Percentiles rank a stretch among this genome's conserved stretches.
phyloP scores from a whole-genome alignment of 2,113 vertebrate genomes.

The Calonectris borealis region DNA sequence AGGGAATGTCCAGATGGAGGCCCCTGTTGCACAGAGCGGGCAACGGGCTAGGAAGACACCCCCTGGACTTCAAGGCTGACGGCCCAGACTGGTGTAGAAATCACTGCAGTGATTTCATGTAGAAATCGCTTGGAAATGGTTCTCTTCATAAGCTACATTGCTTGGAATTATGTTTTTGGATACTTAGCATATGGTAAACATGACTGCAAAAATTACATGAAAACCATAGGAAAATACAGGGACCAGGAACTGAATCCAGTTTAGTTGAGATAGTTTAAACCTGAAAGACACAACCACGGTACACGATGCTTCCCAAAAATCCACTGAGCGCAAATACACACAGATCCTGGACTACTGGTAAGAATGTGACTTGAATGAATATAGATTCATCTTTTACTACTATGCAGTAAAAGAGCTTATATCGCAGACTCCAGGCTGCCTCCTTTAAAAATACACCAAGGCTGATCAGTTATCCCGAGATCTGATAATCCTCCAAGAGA shows the following conservation, averaged over 20 bases:
- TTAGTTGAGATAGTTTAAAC: background rate
- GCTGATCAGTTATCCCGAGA: background rate
- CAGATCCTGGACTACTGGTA: background rate
- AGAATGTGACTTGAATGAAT: background rate
- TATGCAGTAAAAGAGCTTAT: constrained; percentile 9
- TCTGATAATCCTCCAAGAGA: constrained; percentile 40
- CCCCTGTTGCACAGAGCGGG: background rate
- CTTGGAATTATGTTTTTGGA: background rate
- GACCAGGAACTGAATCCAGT: background rate
- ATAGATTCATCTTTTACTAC: background rate
- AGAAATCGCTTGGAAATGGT: background rate
- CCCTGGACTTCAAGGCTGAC: background rate
- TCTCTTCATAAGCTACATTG: background rate
- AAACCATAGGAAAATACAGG: background rate
- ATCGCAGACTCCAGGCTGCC: constrained; percentile 26
- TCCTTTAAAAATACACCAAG: constrained; percentile 50
- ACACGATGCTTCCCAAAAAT: background rate
- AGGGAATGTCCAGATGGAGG: background rate
- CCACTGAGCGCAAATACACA: background rate
- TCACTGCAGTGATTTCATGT: background rate
- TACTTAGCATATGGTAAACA: background rate
- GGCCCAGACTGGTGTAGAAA: constrained; percentile 33
- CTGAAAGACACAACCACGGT: background rate
- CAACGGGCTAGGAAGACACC: background rate
- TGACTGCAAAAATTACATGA: background rate